Conservation (phyloP, 1,140 invertebrate genomes). For the Popillia japonica region DNA sequence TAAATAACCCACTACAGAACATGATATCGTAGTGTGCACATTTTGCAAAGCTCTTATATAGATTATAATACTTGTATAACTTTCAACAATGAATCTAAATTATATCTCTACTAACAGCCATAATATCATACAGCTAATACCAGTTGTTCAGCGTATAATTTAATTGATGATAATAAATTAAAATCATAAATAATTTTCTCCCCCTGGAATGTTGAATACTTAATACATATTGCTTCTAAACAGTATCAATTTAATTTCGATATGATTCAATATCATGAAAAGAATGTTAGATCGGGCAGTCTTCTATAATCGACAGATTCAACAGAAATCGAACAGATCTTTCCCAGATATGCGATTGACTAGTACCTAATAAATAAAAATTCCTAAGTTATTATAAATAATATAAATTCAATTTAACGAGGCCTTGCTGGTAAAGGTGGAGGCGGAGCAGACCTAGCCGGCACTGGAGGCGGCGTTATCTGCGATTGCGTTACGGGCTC, state of each 20-base stretch:
- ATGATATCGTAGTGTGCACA: neutral
- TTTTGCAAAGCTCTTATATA: neutral
- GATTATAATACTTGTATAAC: neutral
- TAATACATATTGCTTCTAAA: neutral
- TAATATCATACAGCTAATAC: conserved; percentile 21
- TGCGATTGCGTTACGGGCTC: conserved; percentile 66
- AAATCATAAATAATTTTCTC: neutral
- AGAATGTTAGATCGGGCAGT: neutral
- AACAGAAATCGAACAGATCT: neutral
- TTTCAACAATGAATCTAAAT: neutral
- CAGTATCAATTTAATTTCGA: too few relatives aligned
- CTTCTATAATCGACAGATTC: neutral
- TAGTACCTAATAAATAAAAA: neutral
- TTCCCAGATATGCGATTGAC: neutral
- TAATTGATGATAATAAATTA: conserved; percentile 9
- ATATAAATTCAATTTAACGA: conserved; percentile 43
- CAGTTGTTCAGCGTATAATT: neutral
- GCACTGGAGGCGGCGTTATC: conserved; percentile 68
- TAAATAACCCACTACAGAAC: neutral
- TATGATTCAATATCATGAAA: too few relatives aligned
- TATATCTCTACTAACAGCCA: conserved; percentile 19
- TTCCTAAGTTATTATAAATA: neutral
- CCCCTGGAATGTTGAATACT: neutral
- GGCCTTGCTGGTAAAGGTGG: conserved; percentile 77
- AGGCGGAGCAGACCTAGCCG: conserved; percentile 69